A percentile compares a stretch with the other conserved stretches of the same genome.
Conservation (phyloP, 2,888 invertebrate species). For the Parochlus steinenii region DNA sequence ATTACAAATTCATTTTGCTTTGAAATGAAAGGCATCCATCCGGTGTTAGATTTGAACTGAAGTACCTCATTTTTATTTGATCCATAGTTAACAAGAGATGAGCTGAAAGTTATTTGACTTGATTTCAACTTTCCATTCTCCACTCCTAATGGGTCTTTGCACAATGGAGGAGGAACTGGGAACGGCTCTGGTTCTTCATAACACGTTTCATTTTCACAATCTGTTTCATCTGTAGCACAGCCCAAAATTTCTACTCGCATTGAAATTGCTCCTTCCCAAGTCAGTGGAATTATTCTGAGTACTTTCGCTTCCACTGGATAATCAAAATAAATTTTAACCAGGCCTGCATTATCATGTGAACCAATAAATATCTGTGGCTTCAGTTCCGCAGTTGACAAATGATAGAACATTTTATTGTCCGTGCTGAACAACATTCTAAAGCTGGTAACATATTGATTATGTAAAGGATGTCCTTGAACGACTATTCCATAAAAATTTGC, state of each 20-base stretch:
- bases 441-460: constrained; percentile 59
- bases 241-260: constrained; percentile 60
- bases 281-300: constrained; percentile 51
- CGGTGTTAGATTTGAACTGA: constrained; percentile 28
- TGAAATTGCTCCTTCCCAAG: constrained; percentile 53
- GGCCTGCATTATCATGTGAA: constrained; percentile 40
- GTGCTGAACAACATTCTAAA: constrained; percentile 52
- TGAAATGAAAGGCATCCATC: constrained; percentile 51
- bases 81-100: constrained; percentile 14
- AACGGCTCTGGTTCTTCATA: constrained; percentile 17
- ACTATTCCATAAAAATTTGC: constrained; percentile 59
- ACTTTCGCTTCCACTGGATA: constrained; percentile 59
- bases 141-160: constrained; percentile 58
- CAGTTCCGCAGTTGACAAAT: constrained; percentile 36
- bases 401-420: constrained; percentile 43
- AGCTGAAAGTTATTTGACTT: constrained; percentile 44
- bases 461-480: constrained; percentile 50
- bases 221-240: constrained; percentile 31
- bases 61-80: constrained; percentile 22
- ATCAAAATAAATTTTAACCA: constrained; percentile 45
- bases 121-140: constrained; percentile 41
- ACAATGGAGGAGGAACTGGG: constrained; percentile 27
- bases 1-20: constrained; percentile 53
- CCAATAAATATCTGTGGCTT: constrained; percentile 54
- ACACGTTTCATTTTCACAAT: not conserved